A percentile compares a stretch with the other conserved stretches of the same genome.
Conservation (phyloP, 2,113 vertebrate genomes). For the Xenus cinereus region DNA sequence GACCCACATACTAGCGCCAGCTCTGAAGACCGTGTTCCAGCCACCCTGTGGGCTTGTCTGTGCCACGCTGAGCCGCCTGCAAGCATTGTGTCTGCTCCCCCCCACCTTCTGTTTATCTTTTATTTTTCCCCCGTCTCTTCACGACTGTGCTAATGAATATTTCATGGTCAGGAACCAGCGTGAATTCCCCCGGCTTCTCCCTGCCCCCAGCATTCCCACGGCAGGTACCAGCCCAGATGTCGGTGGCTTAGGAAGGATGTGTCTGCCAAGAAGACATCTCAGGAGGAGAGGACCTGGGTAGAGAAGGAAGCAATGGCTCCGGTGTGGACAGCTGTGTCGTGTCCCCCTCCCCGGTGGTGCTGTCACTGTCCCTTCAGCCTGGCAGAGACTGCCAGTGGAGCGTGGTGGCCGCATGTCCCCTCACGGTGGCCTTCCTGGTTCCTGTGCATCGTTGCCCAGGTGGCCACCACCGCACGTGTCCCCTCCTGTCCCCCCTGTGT, state of each 20-base stretch:
- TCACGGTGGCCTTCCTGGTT: not conserved
- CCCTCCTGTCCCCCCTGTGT: not conserved
- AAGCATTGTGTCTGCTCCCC: not conserved
- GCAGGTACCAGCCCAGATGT: not conserved
- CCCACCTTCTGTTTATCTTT: not conserved
- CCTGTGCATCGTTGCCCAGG: not conserved
- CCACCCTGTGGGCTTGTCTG: not conserved
- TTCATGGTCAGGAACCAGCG: not conserved
- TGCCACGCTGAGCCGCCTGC: not conserved
- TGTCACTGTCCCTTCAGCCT: not conserved
- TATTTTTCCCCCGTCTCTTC: not conserved
- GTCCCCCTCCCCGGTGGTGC: not conserved
- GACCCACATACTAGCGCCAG: not conserved
- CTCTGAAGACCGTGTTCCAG: not conserved
- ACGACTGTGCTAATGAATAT: slow-evolving; percentile 18
- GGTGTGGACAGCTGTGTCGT: not conserved
- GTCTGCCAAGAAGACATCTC: not conserved
- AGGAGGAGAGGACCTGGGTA: not conserved
- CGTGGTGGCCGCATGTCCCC: fast-evolving
- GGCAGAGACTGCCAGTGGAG: not conserved
- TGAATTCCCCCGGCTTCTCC: not conserved
- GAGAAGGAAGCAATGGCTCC: not conserved
- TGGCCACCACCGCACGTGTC: not conserved
- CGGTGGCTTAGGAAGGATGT: not conserved
- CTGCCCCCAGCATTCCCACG: not conserved